These are phyloP conservation scores for Indicator maculatus DNA, from an alignment of 2,113 vertebrate genomes.

Conservation along the genomic window DNA sequence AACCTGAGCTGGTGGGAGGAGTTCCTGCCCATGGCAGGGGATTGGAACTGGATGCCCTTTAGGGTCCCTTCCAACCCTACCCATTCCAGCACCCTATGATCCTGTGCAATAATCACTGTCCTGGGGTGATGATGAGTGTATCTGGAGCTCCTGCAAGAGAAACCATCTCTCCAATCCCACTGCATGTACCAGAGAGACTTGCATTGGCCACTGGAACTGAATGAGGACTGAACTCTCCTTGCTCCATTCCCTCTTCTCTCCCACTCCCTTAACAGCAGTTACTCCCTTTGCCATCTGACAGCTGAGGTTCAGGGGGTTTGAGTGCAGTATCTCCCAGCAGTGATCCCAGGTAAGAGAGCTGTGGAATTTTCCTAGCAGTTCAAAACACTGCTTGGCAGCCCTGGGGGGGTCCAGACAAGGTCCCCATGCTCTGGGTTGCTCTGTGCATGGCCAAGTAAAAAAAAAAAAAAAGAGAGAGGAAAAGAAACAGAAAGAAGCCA, in stretches of 20 bases:
- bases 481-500: not conserved
- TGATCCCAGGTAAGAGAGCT: not conserved
- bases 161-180: not conserved
- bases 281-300: not conserved
- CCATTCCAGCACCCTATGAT: too few species aligned
- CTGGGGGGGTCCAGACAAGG: not conserved
- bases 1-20: too few species aligned
- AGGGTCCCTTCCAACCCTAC: too few species aligned
- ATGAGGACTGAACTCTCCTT: not conserved
- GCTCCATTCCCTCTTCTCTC: not conserved
- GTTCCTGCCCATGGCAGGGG: too few species aligned
- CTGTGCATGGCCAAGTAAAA: not conserved
- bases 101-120: not conserved
- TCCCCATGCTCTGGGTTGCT: not conserved
- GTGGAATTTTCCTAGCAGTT: constrained; percentile 15
- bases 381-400: not conserved
- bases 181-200: not conserved
- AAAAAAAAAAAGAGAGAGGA: not conserved
- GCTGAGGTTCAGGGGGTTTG: not conserved
- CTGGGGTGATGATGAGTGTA: not conserved
- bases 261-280: not conserved
- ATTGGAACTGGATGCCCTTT: too few species aligned
- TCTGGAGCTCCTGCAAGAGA: not conserved
- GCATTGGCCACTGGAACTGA: not conserved
- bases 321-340: not conserved